Percentiles rank a stretch among this genome's conserved stretches.
Conservation (phyloP, 2,113 vertebrate species). For the Cryptotis parvus region DNA sequence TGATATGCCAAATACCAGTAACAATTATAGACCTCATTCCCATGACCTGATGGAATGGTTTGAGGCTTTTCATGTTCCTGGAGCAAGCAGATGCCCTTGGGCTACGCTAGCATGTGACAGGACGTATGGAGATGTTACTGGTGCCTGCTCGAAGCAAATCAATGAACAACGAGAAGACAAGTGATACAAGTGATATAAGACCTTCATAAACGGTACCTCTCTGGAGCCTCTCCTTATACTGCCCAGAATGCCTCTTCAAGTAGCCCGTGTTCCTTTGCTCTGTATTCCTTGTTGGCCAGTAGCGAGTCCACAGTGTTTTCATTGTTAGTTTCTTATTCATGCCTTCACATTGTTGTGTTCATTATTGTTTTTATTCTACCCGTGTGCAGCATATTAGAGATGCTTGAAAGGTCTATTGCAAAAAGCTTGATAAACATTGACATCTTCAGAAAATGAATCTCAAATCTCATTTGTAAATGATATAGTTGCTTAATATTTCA, state of each 20-base stretch:
- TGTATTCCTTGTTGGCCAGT: neutral
- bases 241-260: neutral
- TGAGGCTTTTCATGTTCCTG: too few relatives aligned
- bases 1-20: too few relatives aligned
- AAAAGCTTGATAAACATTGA: neutral
- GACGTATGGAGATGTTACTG: too few relatives aligned
- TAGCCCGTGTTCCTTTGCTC: neutral
- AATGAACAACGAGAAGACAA: too few relatives aligned
- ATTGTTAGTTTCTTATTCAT: neutral
- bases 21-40: too few relatives aligned
- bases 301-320: neutral
- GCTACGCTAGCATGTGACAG: too few relatives aligned
- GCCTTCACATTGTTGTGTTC: neutral
- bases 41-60: too few relatives aligned
- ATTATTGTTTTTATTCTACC: neutral
- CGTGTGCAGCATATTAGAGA: neutral
- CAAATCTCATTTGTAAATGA: conserved; percentile 2
- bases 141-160: too few relatives aligned
- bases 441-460: neutral
- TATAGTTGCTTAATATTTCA: neutral
- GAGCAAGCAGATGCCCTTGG: too few relatives aligned
- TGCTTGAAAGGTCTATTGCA: neutral
- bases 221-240: neutral
- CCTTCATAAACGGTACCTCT: neutral
- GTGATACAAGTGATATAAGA: too few relatives aligned